Evolutionary conservation across 2,888 invertebrate genomes (phyloP), one percentile per base, ranked within the genome.

Genomic region (Andrena bucephala): DNA sequence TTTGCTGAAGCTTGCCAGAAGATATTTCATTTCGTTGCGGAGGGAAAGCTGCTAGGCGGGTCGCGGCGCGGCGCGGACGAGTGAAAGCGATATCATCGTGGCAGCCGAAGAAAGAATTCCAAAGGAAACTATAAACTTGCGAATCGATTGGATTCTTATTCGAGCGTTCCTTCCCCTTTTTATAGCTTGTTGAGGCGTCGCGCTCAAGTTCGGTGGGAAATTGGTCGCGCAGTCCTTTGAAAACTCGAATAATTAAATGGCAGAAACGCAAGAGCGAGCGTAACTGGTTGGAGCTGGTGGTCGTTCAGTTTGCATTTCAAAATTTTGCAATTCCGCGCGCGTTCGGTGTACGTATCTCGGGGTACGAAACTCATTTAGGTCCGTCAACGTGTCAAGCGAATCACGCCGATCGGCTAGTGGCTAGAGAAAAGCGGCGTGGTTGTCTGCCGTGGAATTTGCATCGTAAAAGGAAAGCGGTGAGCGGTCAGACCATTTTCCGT

Each of bases 391-490:
- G 78, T 80, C 77, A 62, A 54, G 73, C 52, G 69, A 73, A 16
- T 66, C 10, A 42, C 50, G 52, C 42, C 77, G 84, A 85, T 81
- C 76, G 81, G 65, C 31, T 69, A 81, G 42, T 42, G 13, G 42
- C 42, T 78, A 57, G 76, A 81, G 76, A 71, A 85, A 54, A 74
- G 48, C 62, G 73, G 54, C 62, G 66, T 59, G 71, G 59, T 69
- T 84, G 88, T 87, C 88, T 88, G 70, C 88, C 77, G 70, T 65
- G 27, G 78, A 84, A 90, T 90, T 87, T 88, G 89, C 89, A 90
- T 90, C 85, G 85, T 85, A 87, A 88, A 90, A 85, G 83, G 83
- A 85, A 83, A 81, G 73, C 71, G 84, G 81, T 68, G 81, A 81
- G 73, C 71, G 84, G 81, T 68, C 66, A 71, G 54, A 50, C 69